These are phyloP conservation scores for Leptatherina wallacei DNA, from an alignment of 2,797 vertebrate genomes.

Conservation along the genomic window DNA sequence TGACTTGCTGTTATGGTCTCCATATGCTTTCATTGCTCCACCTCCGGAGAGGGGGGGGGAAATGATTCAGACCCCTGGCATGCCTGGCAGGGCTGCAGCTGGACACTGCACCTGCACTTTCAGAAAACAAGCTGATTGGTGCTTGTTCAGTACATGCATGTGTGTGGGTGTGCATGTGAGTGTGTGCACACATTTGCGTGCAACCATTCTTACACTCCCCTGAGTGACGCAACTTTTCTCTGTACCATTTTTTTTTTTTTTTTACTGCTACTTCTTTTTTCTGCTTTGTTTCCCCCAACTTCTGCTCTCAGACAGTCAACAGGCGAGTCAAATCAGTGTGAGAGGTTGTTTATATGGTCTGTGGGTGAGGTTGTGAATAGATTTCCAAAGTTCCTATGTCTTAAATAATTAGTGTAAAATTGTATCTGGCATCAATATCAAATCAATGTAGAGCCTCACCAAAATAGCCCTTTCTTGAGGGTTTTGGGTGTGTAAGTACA, in stretches of 20 bases:
- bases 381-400: background rate
- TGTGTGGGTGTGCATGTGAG: constrained; percentile 12
- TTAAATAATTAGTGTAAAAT: background rate
- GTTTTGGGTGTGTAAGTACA: constrained; percentile 32
- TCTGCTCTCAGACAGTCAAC: constrained; percentile 14
- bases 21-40: constrained; percentile 75
- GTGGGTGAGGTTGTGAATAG: background rate
- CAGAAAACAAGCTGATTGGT: constrained; percentile 76
- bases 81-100: constrained; percentile 78
- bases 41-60: constrained; percentile 57
- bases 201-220: background rate
- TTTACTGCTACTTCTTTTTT: constrained; percentile 10
- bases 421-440: constrained; percentile 19
- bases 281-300: background rate
- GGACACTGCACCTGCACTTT: constrained; percentile 82
- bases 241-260: constrained; percentile 4
- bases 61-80: constrained; percentile 80
- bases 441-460: background rate
- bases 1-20: constrained; percentile 57
- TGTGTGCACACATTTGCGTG: constrained; percentile 2
- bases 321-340: constrained; percentile 32
- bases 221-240: constrained; percentile 5
- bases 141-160: constrained; percentile 52
- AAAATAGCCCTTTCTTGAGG: constrained; percentile 39
- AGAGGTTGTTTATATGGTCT: constrained; percentile 6